A percentile compares a stretch with the other conserved stretches of the same genome.
phyloP scores from a whole-genome alignment of 1,140 invertebrate genomes.

The Diuraphis noxia region DNA sequence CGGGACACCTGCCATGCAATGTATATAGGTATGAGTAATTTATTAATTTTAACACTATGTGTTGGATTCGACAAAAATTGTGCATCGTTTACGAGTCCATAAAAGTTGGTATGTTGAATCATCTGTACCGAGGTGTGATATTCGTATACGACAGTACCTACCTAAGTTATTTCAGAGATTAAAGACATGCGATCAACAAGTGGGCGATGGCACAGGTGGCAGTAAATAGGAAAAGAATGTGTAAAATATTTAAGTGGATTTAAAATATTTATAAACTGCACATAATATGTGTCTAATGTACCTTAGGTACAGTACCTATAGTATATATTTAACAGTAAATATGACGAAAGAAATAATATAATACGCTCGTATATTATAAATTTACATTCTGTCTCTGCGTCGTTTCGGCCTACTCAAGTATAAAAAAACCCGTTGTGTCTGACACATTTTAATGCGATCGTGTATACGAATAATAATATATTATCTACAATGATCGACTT shows the following conservation, averaged over 20 bases:
- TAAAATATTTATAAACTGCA: not conserved
- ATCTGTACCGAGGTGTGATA: not conserved
- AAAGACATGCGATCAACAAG: not conserved
- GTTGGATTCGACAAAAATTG: not conserved
- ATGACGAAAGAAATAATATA: not conserved
- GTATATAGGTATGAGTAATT: not conserved
- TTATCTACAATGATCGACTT: not conserved
- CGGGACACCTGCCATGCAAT: not conserved
- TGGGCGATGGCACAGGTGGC: not conserved
- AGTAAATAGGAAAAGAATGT: not conserved
- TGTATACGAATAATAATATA: not conserved
- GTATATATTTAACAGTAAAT: not conserved
- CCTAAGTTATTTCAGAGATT: not conserved
- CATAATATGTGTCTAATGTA: not conserved
- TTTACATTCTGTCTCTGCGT: not conserved
- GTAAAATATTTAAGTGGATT: slow-evolving; percentile 2
- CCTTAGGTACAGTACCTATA: too few species aligned
- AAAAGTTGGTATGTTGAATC: not conserved
- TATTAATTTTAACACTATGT: not conserved
- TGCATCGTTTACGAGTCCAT: not conserved
- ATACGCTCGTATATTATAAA: not conserved
- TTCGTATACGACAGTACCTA: not conserved
- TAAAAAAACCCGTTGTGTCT: not conserved
- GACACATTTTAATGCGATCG: not conserved
- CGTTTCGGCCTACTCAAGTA: not conserved